Evolutionary conservation across 1,140 invertebrate genomes (phyloP).

Genomic region (Caenorhabditis latens): DNA sequence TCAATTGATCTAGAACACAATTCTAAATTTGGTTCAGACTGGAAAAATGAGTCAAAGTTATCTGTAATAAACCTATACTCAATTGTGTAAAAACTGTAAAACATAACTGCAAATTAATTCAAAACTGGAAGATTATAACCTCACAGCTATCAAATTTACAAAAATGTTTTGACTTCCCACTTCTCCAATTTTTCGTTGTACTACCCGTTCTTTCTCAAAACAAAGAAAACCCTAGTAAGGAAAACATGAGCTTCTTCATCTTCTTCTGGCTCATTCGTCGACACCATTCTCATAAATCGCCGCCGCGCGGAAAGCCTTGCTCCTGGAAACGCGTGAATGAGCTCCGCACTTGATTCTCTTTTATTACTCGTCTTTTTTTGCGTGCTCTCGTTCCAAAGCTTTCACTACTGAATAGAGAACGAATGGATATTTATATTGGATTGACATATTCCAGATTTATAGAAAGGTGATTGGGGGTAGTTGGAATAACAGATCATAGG

Average conservation of each 20-base stretch:
- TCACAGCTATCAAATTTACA: too few relatives aligned
- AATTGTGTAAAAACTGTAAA: too few relatives aligned
- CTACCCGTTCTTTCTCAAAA: not conserved
- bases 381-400: too few relatives aligned
- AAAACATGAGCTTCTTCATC: not conserved
- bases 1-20: not conserved
- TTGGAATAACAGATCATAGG: too few relatives aligned
- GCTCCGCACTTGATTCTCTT: constrained; percentile 15
- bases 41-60: not conserved
- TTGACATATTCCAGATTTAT: too few relatives aligned
- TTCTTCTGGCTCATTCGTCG: constrained; percentile 1
- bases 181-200: not conserved
- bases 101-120: too few relatives aligned
- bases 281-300: constrained; percentile 35
- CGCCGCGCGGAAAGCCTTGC: not conserved
- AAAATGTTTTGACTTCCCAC: not conserved
- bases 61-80: too few relatives aligned
- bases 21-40: not conserved
- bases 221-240: not conserved
- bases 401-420: not conserved
- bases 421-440: too few relatives aligned
- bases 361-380: constrained; percentile 3
- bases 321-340: constrained; percentile 40
- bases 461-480: too few relatives aligned
- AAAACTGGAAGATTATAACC: too few relatives aligned